Evolutionary conservation across 2,888 invertebrate species (phyloP).

Genomic region (Lycophotia porphyrea): DNA sequence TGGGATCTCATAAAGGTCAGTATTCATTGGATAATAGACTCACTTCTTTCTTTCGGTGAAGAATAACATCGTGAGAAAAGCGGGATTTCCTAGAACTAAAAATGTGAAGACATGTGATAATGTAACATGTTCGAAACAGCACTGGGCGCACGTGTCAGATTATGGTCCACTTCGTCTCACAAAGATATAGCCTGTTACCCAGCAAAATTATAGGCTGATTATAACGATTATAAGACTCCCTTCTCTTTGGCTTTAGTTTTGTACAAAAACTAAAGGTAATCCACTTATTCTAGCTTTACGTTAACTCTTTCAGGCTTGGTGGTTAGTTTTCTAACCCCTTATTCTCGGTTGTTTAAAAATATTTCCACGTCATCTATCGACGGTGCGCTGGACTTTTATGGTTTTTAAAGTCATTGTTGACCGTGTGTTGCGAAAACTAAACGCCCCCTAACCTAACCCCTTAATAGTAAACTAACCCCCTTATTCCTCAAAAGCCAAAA

Average conservation of each 20-base stretch:
- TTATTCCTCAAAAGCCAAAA: no score
- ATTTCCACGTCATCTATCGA: no score
- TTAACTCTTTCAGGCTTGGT: no score
- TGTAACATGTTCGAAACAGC: background rate
- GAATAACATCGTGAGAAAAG: background rate
- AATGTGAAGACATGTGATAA: background rate
- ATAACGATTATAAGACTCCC: background rate
- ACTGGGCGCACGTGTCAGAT: background rate
- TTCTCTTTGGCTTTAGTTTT: background rate
- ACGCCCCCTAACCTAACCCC: no score
- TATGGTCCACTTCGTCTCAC: background rate
- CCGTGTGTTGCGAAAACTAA: no score
- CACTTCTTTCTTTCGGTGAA: background rate
- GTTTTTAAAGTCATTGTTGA: no score
- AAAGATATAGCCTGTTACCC: background rate
- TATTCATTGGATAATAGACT: background rate
- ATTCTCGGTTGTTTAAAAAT: no score
- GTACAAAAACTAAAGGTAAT: background rate
- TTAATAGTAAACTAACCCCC: no score
- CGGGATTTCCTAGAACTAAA: background rate
- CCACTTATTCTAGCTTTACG: background rate
- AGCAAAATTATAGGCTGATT: background rate
- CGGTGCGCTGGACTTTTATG: no score
- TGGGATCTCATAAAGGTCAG: conserved; percentile 95
- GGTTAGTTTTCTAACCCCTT: no score